Conservation (phyloP, 2,797 vertebrate species). For the Aplochiton taeniatus region DNA sequence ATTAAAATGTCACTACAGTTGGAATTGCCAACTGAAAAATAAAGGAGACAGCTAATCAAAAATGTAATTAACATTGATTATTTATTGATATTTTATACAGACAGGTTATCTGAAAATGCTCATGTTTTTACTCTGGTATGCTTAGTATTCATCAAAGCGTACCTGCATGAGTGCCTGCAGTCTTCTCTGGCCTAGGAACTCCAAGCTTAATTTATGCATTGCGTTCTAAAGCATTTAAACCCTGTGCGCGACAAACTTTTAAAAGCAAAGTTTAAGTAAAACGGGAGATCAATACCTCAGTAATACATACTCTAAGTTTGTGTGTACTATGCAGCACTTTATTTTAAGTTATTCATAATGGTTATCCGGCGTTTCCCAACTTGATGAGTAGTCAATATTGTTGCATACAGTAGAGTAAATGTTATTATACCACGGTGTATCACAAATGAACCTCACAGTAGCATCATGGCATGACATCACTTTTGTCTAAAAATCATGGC, state of each 20-base stretch:
- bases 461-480: background rate
- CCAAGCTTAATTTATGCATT: background rate
- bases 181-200: too few species aligned
- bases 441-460: background rate
- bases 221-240: background rate
- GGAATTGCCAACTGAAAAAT: too few species aligned
- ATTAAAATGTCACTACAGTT: too few species aligned
- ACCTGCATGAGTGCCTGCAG: too few species aligned
- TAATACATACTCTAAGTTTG: background rate
- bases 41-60: too few species aligned
- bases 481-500: constrained; percentile 4
- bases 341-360: background rate
- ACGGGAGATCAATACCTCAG: background rate
- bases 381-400: background rate
- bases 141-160: too few species aligned
- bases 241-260: background rate
- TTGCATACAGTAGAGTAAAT: background rate
- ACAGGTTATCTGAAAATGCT: too few species aligned
- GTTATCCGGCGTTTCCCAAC: background rate
- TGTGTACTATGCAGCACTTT: background rate
- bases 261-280: background rate
- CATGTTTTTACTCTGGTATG: too few species aligned
- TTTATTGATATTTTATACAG: too few species aligned
- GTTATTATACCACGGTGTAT: background rate
- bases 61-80: too few species aligned